Percentiles rank a stretch among this genome's conserved stretches.
phyloP scores from a whole-genome alignment of 2,113 vertebrate species.

The Lepidothrix coronata region DNA sequence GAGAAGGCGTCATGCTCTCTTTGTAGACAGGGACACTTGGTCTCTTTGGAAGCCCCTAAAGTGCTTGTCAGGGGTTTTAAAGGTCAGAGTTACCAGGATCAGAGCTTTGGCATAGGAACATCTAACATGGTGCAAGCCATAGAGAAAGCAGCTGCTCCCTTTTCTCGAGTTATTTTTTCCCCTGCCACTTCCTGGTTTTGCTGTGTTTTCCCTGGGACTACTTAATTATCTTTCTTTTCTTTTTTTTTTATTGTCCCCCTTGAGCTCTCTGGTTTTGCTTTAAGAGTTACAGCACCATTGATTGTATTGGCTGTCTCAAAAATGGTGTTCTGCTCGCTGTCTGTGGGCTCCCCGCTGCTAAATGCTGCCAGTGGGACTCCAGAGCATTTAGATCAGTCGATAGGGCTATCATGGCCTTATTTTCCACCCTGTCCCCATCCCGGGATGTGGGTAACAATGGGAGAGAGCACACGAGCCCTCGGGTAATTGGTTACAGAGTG shows the following conservation, averaged over 20 bases:
- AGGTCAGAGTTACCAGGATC: neutral
- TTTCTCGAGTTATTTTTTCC: neutral
- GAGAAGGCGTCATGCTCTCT: neutral
- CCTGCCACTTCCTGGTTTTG: neutral
- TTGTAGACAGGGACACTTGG: neutral
- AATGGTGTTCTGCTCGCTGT: conserved; percentile 19
- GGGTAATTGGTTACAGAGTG: neutral
- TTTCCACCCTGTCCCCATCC: conserved; percentile 21
- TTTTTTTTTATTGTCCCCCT: neutral
- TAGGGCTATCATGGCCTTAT: conserved; percentile 31
- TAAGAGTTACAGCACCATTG: conserved; percentile 34
- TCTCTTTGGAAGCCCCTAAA: neutral
- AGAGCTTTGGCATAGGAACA: neutral
- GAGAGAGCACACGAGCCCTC: neutral
- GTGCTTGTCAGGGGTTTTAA: neutral
- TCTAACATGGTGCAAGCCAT: neutral
- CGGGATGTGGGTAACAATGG: neutral
- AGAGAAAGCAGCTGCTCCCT: neutral
- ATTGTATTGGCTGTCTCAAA: conserved; percentile 41
- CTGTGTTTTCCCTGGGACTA: neutral
- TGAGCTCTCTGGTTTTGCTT: conserved; percentile 30
- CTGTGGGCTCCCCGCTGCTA: conserved; percentile 45
- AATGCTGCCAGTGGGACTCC: conserved; percentile 58
- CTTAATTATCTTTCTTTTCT: neutral
- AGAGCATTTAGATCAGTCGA: conserved; percentile 52